These are phyloP conservation scores for Enteromius anoplus DNA, from an alignment of 2,797 vertebrate genomes.

Conservation along the genomic window DNA sequence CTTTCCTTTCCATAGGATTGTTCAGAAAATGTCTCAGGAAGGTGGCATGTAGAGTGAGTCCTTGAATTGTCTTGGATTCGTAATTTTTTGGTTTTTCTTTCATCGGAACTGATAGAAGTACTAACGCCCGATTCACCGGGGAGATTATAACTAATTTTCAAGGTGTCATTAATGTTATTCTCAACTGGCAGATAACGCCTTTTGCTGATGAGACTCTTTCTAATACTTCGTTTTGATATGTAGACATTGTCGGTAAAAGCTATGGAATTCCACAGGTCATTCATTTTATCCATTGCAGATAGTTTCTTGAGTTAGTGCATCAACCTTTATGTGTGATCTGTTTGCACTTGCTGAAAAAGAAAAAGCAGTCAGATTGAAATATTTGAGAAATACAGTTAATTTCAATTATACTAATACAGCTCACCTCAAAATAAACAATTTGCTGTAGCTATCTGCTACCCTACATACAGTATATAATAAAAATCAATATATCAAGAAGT, in stretches of 20 bases:
- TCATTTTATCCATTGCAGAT: constrained; percentile 61
- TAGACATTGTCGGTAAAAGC: constrained; percentile 55
- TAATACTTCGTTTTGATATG: constrained; percentile 64
- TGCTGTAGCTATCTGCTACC: neutral
- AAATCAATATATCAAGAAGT: neutral
- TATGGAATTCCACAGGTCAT: constrained; percentile 47
- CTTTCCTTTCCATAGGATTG: constrained; percentile 53
- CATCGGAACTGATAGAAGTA: constrained; percentile 40
- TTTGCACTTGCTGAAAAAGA: constrained; percentile 15
- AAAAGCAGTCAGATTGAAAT: neutral
- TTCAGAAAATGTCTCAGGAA: constrained; percentile 65
- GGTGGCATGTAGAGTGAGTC: constrained; percentile 61
- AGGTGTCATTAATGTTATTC: constrained; percentile 40
- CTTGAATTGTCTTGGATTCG: constrained; percentile 65
- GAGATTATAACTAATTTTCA: constrained; percentile 24
- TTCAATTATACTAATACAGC: neutral
- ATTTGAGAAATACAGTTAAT: neutral
- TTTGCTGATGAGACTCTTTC: constrained; percentile 59
- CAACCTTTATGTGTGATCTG: constrained; percentile 24
- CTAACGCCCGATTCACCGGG: constrained; percentile 8
- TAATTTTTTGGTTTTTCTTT: neutral
- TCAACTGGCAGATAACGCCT: constrained; percentile 40
- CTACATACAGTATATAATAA: neutral
- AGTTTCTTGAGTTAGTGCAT: constrained; percentile 7
- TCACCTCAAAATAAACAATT: neutral